Percentiles rank a stretch among this genome's conserved stretches.
Conservation (phyloP, 2,797 vertebrate genomes). For the Micrastur ruficollis region DNA sequence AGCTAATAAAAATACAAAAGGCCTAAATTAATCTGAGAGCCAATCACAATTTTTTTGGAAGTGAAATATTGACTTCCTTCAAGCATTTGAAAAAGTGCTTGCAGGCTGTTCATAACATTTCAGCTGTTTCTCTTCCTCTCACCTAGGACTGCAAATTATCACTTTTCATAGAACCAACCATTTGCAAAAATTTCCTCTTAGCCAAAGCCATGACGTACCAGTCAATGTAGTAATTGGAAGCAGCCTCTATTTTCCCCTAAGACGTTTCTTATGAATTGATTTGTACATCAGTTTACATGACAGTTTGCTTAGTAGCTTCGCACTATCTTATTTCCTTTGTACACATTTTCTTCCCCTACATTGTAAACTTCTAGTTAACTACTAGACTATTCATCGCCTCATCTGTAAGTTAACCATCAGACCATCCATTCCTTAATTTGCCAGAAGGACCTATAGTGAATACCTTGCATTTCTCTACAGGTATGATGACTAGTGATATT, state of each 20-base stretch:
- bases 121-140: neutral
- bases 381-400: neutral
- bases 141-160: neutral
- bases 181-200: neutral
- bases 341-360: neutral
- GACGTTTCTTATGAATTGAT: neutral
- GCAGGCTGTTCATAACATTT: neutral
- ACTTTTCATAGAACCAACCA: neutral
- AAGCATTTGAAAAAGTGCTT: neutral
- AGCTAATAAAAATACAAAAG: slow-evolving; percentile 14
- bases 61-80: neutral
- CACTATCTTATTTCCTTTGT: neutral
- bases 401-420: neutral
- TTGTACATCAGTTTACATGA: neutral
- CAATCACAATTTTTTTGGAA: neutral
- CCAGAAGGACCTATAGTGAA: neutral
- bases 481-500: neutral
- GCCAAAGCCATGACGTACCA: neutral
- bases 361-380: neutral
- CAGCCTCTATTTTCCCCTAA: neutral
- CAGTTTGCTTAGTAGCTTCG: neutral
- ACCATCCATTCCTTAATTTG: neutral
- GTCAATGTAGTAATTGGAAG: neutral
- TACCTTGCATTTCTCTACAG: neutral
- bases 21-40: slow-evolving; percentile 8